These are phyloP conservation scores for Amblyornis subalaris DNA, from an alignment of 2,113 vertebrate species.

Conservation along the genomic window DNA sequence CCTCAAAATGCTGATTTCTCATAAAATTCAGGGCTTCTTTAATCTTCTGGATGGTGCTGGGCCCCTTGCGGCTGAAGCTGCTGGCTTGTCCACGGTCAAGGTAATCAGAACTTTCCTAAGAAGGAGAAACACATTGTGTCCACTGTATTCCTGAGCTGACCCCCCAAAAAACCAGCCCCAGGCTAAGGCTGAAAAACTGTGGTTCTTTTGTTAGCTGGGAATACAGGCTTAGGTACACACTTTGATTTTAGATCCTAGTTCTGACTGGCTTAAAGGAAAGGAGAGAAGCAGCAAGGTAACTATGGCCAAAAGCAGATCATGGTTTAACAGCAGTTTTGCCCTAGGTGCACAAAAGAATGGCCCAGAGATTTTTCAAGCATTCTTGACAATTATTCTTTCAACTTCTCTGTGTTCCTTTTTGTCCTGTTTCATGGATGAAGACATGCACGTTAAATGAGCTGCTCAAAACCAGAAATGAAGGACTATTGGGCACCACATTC, in stretches of 20 bases:
- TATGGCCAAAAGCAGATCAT: neutral
- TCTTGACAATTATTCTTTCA: neutral
- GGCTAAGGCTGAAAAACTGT: neutral
- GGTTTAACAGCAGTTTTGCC: neutral
- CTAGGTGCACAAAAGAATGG: neutral
- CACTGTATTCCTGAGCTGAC: neutral
- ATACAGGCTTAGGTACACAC: neutral
- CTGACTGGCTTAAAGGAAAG: neutral
- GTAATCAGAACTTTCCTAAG: constrained; percentile 91
- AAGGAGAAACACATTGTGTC: neutral
- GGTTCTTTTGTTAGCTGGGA: neutral
- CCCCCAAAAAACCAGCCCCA: neutral
- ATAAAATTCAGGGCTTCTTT: constrained; percentile 98
- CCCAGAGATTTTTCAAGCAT: neutral
- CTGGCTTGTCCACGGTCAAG: constrained; percentile 86
- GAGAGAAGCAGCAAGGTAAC: neutral
- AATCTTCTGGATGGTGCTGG: constrained; percentile 96
- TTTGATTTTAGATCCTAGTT: neutral
- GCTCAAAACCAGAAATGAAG: neutral
- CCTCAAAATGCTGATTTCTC: constrained; percentile 98
- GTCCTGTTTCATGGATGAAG: neutral
- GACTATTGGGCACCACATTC: neutral
- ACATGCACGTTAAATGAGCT: fast-evolving
- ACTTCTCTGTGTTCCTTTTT: neutral
- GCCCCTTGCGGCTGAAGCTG: constrained; percentile 93